Evolutionary conservation across 1,140 invertebrate genomes (phyloP).

Genomic region (Tetramorium alpestre): DNA sequence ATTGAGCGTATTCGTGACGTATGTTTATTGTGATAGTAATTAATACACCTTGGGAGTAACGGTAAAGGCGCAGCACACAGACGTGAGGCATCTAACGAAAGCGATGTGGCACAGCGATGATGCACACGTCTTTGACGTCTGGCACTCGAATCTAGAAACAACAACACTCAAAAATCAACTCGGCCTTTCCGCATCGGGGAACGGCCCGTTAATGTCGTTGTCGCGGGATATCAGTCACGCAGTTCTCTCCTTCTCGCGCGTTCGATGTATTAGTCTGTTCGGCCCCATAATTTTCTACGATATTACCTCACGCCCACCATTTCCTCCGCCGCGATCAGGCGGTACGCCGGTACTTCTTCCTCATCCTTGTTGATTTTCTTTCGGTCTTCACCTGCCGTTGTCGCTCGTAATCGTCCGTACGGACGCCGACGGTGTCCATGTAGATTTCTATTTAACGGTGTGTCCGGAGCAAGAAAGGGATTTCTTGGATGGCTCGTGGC

Average conservation of each 20-base stretch:
- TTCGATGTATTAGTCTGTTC: slow-evolving; percentile 38
- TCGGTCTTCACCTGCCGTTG: slow-evolving; percentile 52
- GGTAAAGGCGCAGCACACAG: neutral
- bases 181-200: neutral
- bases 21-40: slow-evolving; percentile 24
- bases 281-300: slow-evolving; percentile 45
- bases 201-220: slow-evolving; percentile 28
- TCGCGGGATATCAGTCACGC: slow-evolving; percentile 45
- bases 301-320: slow-evolving; percentile 55
- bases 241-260: neutral
- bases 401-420: slow-evolving; percentile 19
- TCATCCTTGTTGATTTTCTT: slow-evolving; percentile 47
- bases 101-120: neutral
- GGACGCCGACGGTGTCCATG: slow-evolving; percentile 23
- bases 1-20: neutral
- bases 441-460: slow-evolving; percentile 64
- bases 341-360: neutral
- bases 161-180: slow-evolving; percentile 31
- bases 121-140: neutral
- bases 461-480: slow-evolving; percentile 63
- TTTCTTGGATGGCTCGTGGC: slow-evolving; percentile 60
- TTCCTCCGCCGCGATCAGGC: slow-evolving; percentile 33
- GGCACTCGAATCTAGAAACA: slow-evolving; percentile 28
- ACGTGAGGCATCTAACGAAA: slow-evolving; percentile 8
- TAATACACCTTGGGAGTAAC: neutral